phyloP scores from a whole-genome alignment of 1,140 invertebrate species.

The Fopius arisanus region DNA sequence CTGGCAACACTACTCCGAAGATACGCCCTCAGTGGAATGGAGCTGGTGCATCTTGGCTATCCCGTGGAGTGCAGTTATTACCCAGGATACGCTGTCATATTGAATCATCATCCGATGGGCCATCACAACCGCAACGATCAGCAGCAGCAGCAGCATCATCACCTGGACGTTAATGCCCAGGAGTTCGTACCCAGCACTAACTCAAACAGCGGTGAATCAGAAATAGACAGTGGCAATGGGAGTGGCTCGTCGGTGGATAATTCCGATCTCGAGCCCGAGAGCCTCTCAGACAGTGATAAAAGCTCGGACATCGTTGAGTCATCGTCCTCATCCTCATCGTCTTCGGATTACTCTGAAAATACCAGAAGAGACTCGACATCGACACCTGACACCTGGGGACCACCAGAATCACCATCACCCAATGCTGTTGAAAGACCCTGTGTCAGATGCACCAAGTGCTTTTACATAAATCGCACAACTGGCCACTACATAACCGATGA shows the following conservation, averaged over 20 bases:
- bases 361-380: background rate
- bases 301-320: slow-evolving; percentile 54
- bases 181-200: slow-evolving; percentile 68
- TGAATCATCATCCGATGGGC: slow-evolving; percentile 30
- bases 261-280: slow-evolving; percentile 52
- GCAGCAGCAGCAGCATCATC: slow-evolving; percentile 41
- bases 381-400: slow-evolving; percentile 46
- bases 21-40: slow-evolving; percentile 72
- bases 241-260: slow-evolving; percentile 43
- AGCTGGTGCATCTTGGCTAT: slow-evolving; percentile 76
- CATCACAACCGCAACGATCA: background rate
- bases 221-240: slow-evolving; percentile 38
- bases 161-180: slow-evolving; percentile 71
- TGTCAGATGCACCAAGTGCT: slow-evolving; percentile 76
- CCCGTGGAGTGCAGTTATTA: slow-evolving; percentile 72
- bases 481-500: slow-evolving; percentile 75
- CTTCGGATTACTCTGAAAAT: slow-evolving; percentile 16
- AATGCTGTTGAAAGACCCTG: slow-evolving; percentile 68
- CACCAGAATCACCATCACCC: slow-evolving; percentile 44
- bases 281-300: slow-evolving; percentile 61
- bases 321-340: slow-evolving; percentile 21
- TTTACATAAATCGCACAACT: slow-evolving; percentile 69
- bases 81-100: slow-evolving; percentile 69
- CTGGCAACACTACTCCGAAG: slow-evolving; percentile 62
- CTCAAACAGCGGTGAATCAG: slow-evolving; percentile 15